Percentiles rank a stretch among this genome's conserved stretches.
Conservation (phyloP, 1,140 invertebrate species). For the Drosophila dunni region DNA sequence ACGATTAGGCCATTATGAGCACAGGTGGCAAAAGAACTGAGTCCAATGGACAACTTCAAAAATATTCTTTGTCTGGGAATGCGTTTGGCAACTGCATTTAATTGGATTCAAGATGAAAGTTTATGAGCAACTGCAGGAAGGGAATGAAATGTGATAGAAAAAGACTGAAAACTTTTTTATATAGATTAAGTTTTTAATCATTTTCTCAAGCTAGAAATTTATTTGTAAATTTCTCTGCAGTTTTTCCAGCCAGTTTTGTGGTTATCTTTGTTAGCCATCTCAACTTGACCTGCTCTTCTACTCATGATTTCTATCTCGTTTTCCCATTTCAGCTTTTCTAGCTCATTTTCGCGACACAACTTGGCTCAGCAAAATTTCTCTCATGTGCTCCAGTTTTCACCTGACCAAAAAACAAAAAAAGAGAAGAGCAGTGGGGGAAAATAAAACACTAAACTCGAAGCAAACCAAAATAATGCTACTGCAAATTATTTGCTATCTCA, state of each 20-base stretch:
- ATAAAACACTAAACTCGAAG: no score
- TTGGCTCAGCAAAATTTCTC: constrained; percentile 19
- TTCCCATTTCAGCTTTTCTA: not conserved
- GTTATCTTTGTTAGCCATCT: not conserved
- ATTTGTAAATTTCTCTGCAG: not conserved
- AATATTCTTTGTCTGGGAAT: constrained; percentile 31
- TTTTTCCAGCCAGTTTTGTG: not conserved
- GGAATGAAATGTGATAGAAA: not conserved
- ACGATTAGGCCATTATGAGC: constrained; percentile 27
- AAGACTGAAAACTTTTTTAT: not conserved
- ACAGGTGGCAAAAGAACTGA: not conserved
- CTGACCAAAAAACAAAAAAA: constrained; percentile 4
- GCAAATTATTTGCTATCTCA: constrained; percentile 29
- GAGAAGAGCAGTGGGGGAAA: no score
- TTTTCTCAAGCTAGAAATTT: not conserved
- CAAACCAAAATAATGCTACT: constrained; percentile 5
- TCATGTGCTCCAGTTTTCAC: constrained; percentile 49
- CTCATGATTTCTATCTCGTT: constrained; percentile 4
- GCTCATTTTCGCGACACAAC: constrained; percentile 1
- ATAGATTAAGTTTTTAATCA: not conserved
- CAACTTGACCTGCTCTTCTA: not conserved
- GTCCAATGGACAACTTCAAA: constrained; percentile 7
- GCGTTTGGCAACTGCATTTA: constrained; percentile 54
- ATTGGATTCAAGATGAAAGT: constrained; percentile 55
- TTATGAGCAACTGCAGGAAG: constrained; percentile 6